phyloP scores from a whole-genome alignment of 2,888 invertebrate genomes.

The Thymelicus lineola region DNA sequence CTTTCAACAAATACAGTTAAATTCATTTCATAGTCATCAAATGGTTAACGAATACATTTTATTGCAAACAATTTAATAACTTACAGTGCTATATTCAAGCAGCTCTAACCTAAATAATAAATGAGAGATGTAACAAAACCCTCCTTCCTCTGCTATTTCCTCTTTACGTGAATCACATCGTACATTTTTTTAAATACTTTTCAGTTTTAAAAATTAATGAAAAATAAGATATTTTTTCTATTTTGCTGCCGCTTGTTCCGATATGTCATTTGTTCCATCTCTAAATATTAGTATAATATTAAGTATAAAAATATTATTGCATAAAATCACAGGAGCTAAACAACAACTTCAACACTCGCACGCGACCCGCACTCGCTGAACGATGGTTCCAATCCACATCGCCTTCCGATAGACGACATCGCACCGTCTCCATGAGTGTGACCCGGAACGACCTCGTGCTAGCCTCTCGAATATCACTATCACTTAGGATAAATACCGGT shows the following conservation, averaged over 20 bases:
- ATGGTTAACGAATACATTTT: slow-evolving; percentile 20
- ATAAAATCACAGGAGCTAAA: slow-evolving; percentile 32
- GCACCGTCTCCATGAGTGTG: no score
- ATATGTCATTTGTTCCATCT: background rate
- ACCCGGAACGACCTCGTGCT: no score
- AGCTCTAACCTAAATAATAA: slow-evolving; percentile 14
- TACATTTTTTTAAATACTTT: no score
- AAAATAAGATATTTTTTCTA: no score
- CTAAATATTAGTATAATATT: slow-evolving; percentile 3
- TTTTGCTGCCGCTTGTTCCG: background rate
- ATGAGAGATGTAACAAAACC: no score
- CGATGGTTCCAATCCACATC: no score
- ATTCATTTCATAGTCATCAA: slow-evolving; percentile 1
- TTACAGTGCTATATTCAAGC: background rate
- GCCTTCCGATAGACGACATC: no score
- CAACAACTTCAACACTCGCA: background rate
- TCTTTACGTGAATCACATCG: no score
- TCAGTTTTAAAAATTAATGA: no score
- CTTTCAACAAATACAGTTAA: slow-evolving; percentile 5
- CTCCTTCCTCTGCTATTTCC: no score
- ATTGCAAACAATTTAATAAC: slow-evolving; percentile 1
- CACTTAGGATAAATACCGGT: slow-evolving; percentile 11
- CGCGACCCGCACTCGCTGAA: background rate
- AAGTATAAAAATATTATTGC: slow-evolving; percentile 34
- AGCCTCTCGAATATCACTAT: no score